Percentiles rank a stretch among this genome's conserved stretches.
phyloP scores from a whole-genome alignment of 2,888 invertebrate species.

The Nebria brevicollis region DNA sequence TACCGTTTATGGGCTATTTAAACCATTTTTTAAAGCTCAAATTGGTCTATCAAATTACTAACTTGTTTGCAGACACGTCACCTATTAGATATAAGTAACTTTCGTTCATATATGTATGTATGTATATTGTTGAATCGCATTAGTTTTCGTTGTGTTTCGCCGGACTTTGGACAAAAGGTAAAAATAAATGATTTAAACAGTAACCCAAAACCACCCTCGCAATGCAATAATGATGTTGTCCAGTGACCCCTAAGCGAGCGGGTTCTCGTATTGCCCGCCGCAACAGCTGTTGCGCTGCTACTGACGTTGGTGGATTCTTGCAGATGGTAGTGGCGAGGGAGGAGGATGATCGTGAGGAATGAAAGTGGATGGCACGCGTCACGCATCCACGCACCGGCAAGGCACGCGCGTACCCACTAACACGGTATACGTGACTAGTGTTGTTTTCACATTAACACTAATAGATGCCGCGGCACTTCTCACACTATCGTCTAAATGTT shows the following conservation, averaged over 20 bases:
- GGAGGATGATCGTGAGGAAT: constrained; percentile 3
- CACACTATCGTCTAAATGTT: background rate
- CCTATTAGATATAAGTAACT: too few relatives aligned
- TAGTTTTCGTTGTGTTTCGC: too few relatives aligned
- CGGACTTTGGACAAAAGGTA: background rate
- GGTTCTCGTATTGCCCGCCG: background rate
- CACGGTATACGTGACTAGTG: constrained; percentile 14
- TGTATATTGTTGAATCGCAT: too few relatives aligned
- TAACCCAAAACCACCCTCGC: constrained; percentile 21
- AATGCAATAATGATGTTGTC: constrained; percentile 5
- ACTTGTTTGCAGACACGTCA: too few relatives aligned
- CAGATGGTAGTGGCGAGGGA: background rate
- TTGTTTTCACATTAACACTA: constrained; percentile 35
- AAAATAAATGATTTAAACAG: background rate
- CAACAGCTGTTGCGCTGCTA: constrained; percentile 9
- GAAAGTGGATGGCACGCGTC: constrained; percentile 22
- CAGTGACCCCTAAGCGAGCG: constrained; percentile 14
- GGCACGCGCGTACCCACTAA: constrained; percentile 12
- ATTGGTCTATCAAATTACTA: too few relatives aligned
- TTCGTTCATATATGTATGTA: too few relatives aligned
- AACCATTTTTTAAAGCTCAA: too few relatives aligned
- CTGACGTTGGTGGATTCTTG: background rate
- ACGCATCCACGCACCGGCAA: constrained; percentile 22
- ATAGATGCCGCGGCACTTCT: constrained; percentile 25
- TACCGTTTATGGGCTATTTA: background rate